Percentiles rank a stretch among this genome's conserved stretches.
Evolutionary conservation across 1,140 invertebrate species (phyloP).

Genomic region (Drepana arcuata): DNA sequence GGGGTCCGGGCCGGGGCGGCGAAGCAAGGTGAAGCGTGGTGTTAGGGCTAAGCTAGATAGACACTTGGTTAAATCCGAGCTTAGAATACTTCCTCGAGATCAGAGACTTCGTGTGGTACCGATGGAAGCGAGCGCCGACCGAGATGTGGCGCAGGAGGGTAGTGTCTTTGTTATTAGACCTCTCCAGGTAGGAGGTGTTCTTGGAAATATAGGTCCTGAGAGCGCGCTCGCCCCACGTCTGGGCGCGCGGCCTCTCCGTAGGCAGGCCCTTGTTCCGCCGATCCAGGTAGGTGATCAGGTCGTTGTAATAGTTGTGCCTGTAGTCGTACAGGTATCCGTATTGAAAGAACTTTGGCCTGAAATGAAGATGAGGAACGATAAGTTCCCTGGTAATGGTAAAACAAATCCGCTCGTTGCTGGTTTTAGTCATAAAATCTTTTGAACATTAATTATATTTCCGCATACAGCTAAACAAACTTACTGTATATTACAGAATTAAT

Average conservation of each 20-base stretch:
- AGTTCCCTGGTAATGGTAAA: too few relatives aligned
- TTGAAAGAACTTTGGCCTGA: conserved; percentile 82
- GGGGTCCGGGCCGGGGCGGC: conserved; percentile 28
- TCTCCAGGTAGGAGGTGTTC: conserved; percentile 75
- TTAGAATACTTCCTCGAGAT: conserved; percentile 75
- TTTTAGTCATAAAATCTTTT: too few relatives aligned
- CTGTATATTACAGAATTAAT: background rate
- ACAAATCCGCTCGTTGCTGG: too few relatives aligned
- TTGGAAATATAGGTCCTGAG: too few relatives aligned
- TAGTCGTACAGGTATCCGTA: conserved; percentile 89
- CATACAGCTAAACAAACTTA: background rate
- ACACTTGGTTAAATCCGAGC: conserved; percentile 63
- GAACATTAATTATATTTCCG: too few relatives aligned
- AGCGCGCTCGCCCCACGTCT: conserved; percentile 87
- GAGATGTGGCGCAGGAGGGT: conserved; percentile 71
- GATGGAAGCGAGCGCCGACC: conserved; percentile 72
- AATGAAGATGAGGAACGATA: too few relatives aligned
- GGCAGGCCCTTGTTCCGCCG: conserved; percentile 78
- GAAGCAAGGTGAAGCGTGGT: conserved; percentile 57
- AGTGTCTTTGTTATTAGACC: conserved; percentile 47
- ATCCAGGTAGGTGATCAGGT: conserved; percentile 86
- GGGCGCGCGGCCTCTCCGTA: conserved; percentile 79
- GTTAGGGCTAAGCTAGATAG: conserved; percentile 64
- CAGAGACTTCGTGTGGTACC: conserved; percentile 75
- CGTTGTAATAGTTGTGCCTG: conserved; percentile 87